Conservation (phyloP, 2,797 vertebrate genomes). For the Pelodytes ibericus region DNA sequence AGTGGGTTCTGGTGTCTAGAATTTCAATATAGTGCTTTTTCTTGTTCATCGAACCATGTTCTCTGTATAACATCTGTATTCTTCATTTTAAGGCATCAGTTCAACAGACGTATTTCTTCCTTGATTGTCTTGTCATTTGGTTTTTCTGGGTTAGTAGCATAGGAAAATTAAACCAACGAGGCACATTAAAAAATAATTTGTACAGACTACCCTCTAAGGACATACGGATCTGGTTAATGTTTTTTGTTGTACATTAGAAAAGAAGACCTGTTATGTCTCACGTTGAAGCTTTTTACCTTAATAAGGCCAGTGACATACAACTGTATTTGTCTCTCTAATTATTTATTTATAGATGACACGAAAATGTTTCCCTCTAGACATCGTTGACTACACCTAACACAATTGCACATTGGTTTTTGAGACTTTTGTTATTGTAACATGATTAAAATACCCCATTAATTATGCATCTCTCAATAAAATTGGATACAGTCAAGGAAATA, state of each 20-base stretch:
- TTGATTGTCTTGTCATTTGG: constrained; percentile 56
- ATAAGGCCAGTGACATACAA: constrained; percentile 62
- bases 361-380: constrained; percentile 66
- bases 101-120: constrained; percentile 19
- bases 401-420: constrained; percentile 64
- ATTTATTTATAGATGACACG: constrained; percentile 68
- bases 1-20: constrained; percentile 34
- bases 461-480: constrained; percentile 72
- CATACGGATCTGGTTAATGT: constrained; percentile 59
- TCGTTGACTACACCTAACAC: constrained; percentile 61
- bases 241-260: constrained; percentile 31
- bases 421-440: constrained; percentile 67
- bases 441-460: constrained; percentile 74
- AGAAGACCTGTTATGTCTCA: constrained; percentile 51
- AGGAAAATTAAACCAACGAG: constrained; percentile 60
- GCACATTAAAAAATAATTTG: constrained; percentile 54
- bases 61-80: constrained; percentile 34
- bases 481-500: constrained; percentile 67
- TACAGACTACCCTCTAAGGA: constrained; percentile 55
- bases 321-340: constrained; percentile 65
- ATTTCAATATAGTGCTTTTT: constrained; percentile 55
- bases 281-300: constrained; percentile 64
- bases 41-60: constrained; percentile 56
- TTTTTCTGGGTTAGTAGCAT: constrained; percentile 57
- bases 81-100: constrained; percentile 58